Evolutionary conservation across 1,140 invertebrate genomes (phyloP), one percentile per base, ranked within the genome.

Genomic region (Agrypnia vestita): DNA sequence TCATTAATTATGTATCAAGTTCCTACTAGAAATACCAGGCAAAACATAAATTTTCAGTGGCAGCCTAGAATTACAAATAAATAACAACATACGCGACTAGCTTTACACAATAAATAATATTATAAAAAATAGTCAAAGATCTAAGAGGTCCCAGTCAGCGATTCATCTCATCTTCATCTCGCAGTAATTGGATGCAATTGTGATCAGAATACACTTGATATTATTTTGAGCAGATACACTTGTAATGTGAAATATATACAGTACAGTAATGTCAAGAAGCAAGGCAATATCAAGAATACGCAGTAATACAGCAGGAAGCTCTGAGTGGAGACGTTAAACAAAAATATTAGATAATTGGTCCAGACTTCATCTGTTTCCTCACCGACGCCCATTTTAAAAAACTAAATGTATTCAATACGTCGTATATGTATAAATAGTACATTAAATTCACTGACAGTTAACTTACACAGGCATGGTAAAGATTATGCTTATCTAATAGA

Each of bases 241-340:
- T 64, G 21, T 25, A 64, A 64, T 43, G 61, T 35, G 13, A 64
- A 64, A 35, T 64, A 64, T 43, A 43, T 64, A 25, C 35, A 64
- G n/a, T 64, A 64, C 10, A 64, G 21, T 43, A 64, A 43, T n/a
- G 61, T 64, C 35, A 64, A 25, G 35, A 64, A 64, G 12, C 19
- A 64, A 12, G 61, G 61, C 21, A 64, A 25, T 25, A 64, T 25
- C 61, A 64, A 43, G 35, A 64, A 64, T 10, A 64, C 61, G n/a
- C 19, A 64, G 61, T 64, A 64, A 25, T 64, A 64, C n/a, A 64
- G 35, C 12, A 64, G 61, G 25, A 64, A 64, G 35, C 61, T 35
- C 35, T 43, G 61, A 11, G 61, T 35, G 19, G 61, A 64, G 35
- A 64, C 35, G 35, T 43, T 64, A 43, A 64, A 43, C 12, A 64